A percentile compares a stretch with the other conserved stretches of the same genome.
Conservation (phyloP, 1,140 invertebrate species). For the Holotrichia oblita region DNA sequence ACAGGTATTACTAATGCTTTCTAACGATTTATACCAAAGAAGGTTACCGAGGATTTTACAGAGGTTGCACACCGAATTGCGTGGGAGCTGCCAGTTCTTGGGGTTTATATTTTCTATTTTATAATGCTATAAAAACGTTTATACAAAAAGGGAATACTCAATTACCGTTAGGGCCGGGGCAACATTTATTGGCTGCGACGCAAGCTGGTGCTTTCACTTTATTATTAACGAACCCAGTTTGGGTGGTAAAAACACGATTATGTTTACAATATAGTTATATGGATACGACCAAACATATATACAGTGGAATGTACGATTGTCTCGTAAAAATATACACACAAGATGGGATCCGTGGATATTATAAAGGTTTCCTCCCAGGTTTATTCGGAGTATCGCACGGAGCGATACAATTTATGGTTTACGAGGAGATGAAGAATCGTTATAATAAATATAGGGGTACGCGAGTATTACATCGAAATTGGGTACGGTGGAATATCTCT, state of each 20-base stretch:
- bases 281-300: conserved; percentile 65
- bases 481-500: conserved; percentile 87
- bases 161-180: conserved; percentile 78
- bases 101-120: conserved; percentile 99
- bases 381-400: conserved; percentile 98
- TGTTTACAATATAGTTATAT: conserved; percentile 78
- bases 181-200: conserved; percentile 90
- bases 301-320: conserved; percentile 91
- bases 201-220: conserved; percentile 92
- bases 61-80: conserved; percentile 94
- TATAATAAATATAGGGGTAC: conserved; percentile 84
- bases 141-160: conserved; percentile 84
- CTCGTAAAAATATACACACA: conserved; percentile 87
- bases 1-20: conserved; percentile 79
- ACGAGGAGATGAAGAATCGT: conserved; percentile 96
- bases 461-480: conserved; percentile 88
- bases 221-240: conserved; percentile 94
- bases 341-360: conserved; percentile 91
- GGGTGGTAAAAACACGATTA: conserved; percentile 95
- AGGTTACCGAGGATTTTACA: conserved; percentile 90
- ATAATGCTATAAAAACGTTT: conserved; percentile 91
- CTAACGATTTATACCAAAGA: conserved; percentile 85
- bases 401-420: conserved; percentile 97
- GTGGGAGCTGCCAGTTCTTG: conserved; percentile 95
- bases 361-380: conserved; percentile 96